Evolutionary conservation across 2,888 invertebrate genomes (phyloP).

Genomic region (Hirtodrosophila duncani): DNA sequence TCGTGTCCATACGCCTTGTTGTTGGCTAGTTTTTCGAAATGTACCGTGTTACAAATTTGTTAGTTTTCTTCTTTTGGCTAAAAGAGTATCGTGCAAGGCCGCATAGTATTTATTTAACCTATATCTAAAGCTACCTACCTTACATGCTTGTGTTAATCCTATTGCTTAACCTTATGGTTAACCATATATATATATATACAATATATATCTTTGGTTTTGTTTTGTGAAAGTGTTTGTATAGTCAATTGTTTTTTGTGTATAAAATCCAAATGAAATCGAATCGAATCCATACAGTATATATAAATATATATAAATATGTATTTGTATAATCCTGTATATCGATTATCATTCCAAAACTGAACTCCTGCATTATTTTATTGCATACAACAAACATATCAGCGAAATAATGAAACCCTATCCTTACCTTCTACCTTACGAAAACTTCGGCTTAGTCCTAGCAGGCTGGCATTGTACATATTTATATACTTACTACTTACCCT

Average conservation of each 20-base stretch:
- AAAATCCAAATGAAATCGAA: conserved; percentile 7
- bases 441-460: too few relatives aligned
- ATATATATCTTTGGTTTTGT: conserved; percentile 7
- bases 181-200: conserved; percentile 7
- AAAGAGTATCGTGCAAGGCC: conserved; percentile 14
- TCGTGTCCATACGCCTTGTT: conserved; percentile 45
- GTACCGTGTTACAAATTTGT: conserved; percentile 45
- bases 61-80: conserved; percentile 21
- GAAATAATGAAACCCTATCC: conserved; percentile 33
- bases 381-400: conserved; percentile 52
- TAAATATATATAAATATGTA: too few relatives aligned
- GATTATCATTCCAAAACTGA: too few relatives aligned
- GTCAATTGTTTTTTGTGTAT: conserved; percentile 18
- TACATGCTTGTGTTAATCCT: conserved; percentile 11
- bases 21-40: conserved; percentile 35
- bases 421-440: conserved; percentile 21
- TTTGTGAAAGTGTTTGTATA: conserved; percentile 26
- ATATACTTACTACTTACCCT: conserved; percentile 4
- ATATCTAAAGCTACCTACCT: background rate
- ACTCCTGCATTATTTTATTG: too few relatives aligned
- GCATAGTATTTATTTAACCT: conserved; percentile 18
- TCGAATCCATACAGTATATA: conserved; percentile 8
- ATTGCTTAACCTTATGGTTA: background rate
- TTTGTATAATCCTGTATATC: too few relatives aligned
- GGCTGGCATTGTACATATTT: conserved; percentile 5